Evolutionary conservation across 2,113 vertebrate species (phyloP).

Genomic region (Cynoglossus semilaevis): DNA sequence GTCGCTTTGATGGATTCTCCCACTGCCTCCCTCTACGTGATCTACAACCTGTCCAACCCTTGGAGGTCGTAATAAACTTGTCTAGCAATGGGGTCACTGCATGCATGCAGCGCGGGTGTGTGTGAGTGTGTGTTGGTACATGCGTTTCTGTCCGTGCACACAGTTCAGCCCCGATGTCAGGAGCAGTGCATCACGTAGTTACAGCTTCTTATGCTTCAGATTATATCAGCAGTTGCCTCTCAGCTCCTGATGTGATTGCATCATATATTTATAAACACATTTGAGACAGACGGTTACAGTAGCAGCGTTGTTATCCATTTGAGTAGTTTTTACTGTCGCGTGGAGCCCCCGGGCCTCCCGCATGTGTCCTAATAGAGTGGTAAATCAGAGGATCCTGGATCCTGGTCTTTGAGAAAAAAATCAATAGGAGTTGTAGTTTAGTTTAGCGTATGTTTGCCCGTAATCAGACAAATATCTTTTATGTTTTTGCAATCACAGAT

Average conservation of each 20-base stretch:
- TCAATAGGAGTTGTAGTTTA: conserved; percentile 4
- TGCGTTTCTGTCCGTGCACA: neutral
- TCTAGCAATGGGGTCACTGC: conserved; percentile 54
- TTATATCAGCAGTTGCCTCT: conserved; percentile 29
- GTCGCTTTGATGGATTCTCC: conserved; percentile 70
- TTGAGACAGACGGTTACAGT: conserved; percentile 13
- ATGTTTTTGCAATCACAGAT: neutral
- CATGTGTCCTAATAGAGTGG: conserved; percentile 34
- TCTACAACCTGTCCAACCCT: conserved; percentile 63
- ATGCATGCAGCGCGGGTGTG: conserved; percentile 25
- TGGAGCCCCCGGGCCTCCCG: conserved; percentile 22
- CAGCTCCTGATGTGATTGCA: conserved; percentile 18
- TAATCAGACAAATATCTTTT: neutral
- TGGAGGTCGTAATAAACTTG: conserved; percentile 72
- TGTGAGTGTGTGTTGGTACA: neutral
- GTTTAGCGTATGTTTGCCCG: neutral
- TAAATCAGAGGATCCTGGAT: conserved; percentile 33
- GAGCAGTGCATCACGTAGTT: conserved; percentile 1
- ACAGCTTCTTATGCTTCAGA: conserved; percentile 24
- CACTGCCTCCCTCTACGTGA: conserved; percentile 58
- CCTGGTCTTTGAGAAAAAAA: conserved; percentile 9
- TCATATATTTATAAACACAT: conserved; percentile 35
- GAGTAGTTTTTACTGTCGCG: conserved; percentile 32
- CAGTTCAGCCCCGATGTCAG: conserved; percentile 3
- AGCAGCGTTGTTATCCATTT: conserved; percentile 13